These are phyloP conservation scores for Ooceraea biroi DNA, from an alignment of 1,140 invertebrate genomes.

Conservation along the genomic window DNA sequence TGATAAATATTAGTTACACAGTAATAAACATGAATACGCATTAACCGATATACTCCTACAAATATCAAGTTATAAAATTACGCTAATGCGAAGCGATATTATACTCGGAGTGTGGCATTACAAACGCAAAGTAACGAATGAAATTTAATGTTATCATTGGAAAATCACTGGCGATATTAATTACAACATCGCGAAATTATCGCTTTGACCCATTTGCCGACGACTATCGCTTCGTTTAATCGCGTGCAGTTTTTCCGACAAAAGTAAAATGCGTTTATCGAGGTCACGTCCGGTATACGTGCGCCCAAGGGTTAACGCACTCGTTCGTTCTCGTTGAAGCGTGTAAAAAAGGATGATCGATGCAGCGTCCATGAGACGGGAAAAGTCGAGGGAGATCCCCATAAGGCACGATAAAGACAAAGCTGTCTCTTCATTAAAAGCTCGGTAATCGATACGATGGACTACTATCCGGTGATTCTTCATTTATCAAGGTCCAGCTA, in stretches of 20 bases:
- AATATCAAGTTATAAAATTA: slow-evolving; percentile 30
- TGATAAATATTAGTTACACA: slow-evolving; percentile 35
- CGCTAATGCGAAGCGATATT: slow-evolving; percentile 17
- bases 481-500: slow-evolving; percentile 48
- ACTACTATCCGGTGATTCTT: slow-evolving; percentile 29
- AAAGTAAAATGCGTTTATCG: neutral
- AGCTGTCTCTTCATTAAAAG: slow-evolving; percentile 57
- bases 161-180: slow-evolving; percentile 29
- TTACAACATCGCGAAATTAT: slow-evolving; percentile 17
- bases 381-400: slow-evolving; percentile 2
- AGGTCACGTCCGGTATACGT: neutral
- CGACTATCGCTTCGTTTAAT: neutral
- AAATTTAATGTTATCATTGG: slow-evolving; percentile 18
- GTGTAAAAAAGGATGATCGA: slow-evolving; percentile 29
- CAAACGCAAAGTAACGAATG: neutral
- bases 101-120: slow-evolving; percentile 19
- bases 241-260: neutral
- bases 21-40: neutral
- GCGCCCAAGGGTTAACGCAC: neutral
- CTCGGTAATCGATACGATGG: slow-evolving; percentile 41
- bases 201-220: neutral
- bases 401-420: slow-evolving; percentile 35
- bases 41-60: slow-evolving; percentile 9
- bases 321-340: slow-evolving; percentile 5
- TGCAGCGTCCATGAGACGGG: neutral